Conservation (phyloP, 2,888 invertebrate species). For the Adelphocoris suturalis region DNA sequence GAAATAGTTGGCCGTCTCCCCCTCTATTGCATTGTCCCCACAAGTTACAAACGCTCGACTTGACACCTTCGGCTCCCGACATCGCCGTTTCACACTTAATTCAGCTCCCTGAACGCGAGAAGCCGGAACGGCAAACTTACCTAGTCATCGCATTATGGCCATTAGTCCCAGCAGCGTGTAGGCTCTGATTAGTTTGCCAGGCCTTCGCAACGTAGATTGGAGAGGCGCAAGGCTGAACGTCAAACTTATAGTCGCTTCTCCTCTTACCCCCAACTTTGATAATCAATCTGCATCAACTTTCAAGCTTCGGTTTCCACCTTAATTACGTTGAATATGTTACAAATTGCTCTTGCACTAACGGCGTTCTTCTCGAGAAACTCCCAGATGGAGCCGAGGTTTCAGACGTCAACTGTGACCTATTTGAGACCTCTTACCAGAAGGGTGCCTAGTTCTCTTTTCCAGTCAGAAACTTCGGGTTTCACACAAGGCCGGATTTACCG, state of each 20-base stretch:
- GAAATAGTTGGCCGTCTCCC: no score
- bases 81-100: background rate
- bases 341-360: constrained; percentile 24
- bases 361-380: background rate
- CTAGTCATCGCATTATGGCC: constrained; percentile 28
- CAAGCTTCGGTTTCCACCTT: constrained; percentile 42
- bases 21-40: background rate
- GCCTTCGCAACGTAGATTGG: background rate
- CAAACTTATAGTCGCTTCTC: constrained; percentile 31
- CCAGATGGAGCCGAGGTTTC: background rate
- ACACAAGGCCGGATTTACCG: no score
- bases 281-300: constrained; percentile 68
- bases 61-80: background rate
- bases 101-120: background rate
- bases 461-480: no score
- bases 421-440: no score
- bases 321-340: constrained; percentile 68
- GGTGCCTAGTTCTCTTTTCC: no score
- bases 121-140: background rate
- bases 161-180: background rate
- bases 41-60: background rate
- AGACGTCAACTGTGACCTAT: background rate
- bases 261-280: constrained; percentile 56
- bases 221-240: constrained; percentile 11
- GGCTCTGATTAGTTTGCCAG: constrained; percentile 35